phyloP scores from a whole-genome alignment of 2,113 vertebrate genomes.

The Drymodes brunneopygia region DNA sequence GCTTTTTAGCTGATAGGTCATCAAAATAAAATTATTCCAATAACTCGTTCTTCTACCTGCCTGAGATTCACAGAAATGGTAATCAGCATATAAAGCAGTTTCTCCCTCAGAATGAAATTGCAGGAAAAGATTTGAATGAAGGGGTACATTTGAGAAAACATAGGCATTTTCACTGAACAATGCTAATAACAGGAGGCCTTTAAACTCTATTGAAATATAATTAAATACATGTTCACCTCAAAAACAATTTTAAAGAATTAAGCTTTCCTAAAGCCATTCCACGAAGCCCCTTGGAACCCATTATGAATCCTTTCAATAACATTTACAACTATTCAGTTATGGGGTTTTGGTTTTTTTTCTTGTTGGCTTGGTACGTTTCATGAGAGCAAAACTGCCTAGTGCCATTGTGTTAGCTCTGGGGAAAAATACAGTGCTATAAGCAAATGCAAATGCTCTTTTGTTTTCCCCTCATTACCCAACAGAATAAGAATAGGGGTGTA shows the following conservation, averaged over 20 bases:
- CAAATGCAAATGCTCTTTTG: constrained; percentile 28
- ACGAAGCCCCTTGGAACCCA: background rate
- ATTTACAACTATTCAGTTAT: constrained; percentile 17
- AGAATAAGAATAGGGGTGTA: constrained; percentile 26
- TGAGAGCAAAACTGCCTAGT: constrained; percentile 35
- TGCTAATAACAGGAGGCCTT: background rate
- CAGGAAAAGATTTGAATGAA: constrained; percentile 25
- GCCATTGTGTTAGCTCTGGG: constrained; percentile 1
- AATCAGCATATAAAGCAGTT: background rate
- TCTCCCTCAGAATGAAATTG: background rate
- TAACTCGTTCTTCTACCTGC: constrained; percentile 15
- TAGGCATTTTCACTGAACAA: background rate
- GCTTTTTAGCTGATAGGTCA: background rate
- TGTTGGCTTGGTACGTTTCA: constrained; percentile 24
- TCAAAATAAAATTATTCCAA: constrained; percentile 21
- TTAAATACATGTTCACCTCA: constrained; percentile 1
- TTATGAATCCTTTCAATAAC: constrained; percentile 47
- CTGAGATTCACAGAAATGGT: constrained; percentile 21
- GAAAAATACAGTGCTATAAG: constrained; percentile 26
- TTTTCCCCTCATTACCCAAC: background rate
- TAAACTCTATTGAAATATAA: constrained; percentile 32
- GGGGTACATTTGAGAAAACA: constrained; percentile 7
- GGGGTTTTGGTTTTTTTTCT: background rate
- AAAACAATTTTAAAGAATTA: constrained; percentile 11
- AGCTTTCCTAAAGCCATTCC: constrained; percentile 8